phyloP scores from a whole-genome alignment of 1,140 invertebrate genomes.

The Stegodyphus mimosarum region DNA sequence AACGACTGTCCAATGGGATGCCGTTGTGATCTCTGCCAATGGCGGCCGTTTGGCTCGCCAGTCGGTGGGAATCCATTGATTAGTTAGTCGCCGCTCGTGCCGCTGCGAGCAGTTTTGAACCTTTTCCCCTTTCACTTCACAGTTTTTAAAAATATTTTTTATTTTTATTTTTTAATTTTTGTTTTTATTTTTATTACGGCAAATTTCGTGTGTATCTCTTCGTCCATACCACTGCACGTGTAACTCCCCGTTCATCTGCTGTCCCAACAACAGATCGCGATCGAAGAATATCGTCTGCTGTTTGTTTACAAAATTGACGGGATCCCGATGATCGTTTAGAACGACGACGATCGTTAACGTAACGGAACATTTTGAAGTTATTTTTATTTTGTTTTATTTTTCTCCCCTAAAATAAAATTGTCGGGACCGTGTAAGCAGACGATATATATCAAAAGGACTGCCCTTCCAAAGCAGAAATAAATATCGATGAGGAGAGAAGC shows the following conservation, averaged over 20 bases:
- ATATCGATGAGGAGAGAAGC: conserved; percentile 19
- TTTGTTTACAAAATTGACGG: not conserved
- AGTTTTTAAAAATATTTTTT: conserved; percentile 54
- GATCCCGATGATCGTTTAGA: too few species aligned
- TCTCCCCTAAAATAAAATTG: too few species aligned
- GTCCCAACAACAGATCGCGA: too few species aligned
- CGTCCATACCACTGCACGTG: not conserved
- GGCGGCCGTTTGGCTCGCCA: conserved; percentile 34
- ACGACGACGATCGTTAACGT: not conserved
- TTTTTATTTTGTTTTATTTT: too few species aligned
- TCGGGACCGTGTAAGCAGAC: too few species aligned
- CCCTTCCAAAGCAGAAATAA: not conserved
- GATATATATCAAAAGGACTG: too few species aligned
- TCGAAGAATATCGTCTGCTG: too few species aligned
- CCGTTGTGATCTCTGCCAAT: conserved; percentile 39
- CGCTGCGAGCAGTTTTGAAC: conserved; percentile 47
- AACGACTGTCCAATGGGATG: conserved; percentile 46
- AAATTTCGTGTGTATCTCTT: not conserved
- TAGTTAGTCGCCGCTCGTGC: conserved; percentile 54
- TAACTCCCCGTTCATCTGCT: not conserved
- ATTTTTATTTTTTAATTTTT: conserved; percentile 33
- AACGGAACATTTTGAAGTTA: not conserved
- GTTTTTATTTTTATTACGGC: too few species aligned
- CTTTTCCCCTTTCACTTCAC: conserved; percentile 14
- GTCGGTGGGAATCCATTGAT: conserved; percentile 55